Conservation (phyloP, 2,113 vertebrate species). For the Pithys albifrons region DNA sequence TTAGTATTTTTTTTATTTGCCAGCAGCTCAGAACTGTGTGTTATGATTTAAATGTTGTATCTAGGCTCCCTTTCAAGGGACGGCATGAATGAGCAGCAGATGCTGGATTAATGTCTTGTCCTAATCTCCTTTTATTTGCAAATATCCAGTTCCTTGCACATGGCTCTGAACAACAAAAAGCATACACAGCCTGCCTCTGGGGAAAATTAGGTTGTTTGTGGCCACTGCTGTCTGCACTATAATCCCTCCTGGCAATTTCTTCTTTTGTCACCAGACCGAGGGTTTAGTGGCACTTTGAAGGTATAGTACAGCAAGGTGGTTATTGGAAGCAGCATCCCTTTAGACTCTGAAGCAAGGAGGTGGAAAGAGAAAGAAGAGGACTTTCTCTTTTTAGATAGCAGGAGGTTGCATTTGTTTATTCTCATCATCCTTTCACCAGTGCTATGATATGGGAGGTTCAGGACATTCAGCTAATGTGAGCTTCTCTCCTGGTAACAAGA, state of each 20-base stretch:
- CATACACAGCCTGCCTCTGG: background rate
- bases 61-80: slow-evolving; percentile 25
- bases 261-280: background rate
- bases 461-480: background rate
- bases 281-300: background rate
- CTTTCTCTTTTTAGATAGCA: background rate
- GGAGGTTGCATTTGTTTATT: background rate
- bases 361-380: background rate
- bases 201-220: slow-evolving; percentile 45
- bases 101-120: slow-evolving; percentile 30
- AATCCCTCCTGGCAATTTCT: background rate
- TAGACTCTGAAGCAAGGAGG: background rate
- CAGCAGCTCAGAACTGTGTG: background rate
- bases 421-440: background rate
- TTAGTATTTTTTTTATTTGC: background rate
- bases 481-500: background rate
- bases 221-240: background rate
- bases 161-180: slow-evolving; percentile 46
- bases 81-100: slow-evolving; percentile 52
- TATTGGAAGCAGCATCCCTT: background rate
- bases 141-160: slow-evolving; percentile 54
- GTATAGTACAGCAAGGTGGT: background rate
- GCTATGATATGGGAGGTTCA: background rate
- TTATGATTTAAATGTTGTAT: background rate
- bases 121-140: slow-evolving; percentile 61